Conservation (phyloP, 2,888 invertebrate genomes). For the Allacma fusca region DNA sequence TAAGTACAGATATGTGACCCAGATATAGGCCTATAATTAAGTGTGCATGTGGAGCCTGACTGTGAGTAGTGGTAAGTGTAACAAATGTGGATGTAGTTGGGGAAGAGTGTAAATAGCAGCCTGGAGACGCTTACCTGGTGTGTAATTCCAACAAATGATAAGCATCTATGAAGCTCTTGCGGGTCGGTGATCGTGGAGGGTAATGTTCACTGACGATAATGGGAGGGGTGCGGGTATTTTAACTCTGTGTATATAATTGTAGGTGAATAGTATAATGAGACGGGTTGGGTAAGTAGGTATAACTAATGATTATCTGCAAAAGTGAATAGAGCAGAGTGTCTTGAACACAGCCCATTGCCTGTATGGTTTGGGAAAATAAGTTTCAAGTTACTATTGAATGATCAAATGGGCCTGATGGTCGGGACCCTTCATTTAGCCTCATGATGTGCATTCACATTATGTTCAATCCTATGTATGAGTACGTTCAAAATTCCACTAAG, state of each 20-base stretch:
- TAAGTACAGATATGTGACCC: no score
- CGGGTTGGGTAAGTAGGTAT: not conserved
- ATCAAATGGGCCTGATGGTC: constrained; percentile 16
- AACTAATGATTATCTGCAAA: constrained; percentile 18
- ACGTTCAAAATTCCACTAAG: no score
- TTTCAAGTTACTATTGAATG: constrained; percentile 44
- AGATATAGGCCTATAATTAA: no score
- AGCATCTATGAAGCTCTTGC: not conserved
- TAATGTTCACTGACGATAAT: not conserved
- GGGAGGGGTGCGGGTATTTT: not conserved
- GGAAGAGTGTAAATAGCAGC: no score
- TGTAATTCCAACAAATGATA: constrained; percentile 1
- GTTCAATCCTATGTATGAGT: no score
- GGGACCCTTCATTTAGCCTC: constrained; percentile 40
- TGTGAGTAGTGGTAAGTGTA: no score
- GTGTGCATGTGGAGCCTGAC: no score
- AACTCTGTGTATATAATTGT: constrained; percentile 20
- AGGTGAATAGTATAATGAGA: constrained; percentile 22
- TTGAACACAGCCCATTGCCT: not conserved
- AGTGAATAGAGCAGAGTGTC: constrained; percentile 1
- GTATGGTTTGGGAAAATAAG: constrained; percentile 45
- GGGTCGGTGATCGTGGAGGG: not conserved
- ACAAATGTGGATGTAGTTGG: no score
- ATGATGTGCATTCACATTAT: constrained; percentile 8
- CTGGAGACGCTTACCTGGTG: not conserved